Percentiles rank a stretch among this genome's conserved stretches.
phyloP scores from a whole-genome alignment of 2,888 invertebrate genomes.

The Bombylius major region DNA sequence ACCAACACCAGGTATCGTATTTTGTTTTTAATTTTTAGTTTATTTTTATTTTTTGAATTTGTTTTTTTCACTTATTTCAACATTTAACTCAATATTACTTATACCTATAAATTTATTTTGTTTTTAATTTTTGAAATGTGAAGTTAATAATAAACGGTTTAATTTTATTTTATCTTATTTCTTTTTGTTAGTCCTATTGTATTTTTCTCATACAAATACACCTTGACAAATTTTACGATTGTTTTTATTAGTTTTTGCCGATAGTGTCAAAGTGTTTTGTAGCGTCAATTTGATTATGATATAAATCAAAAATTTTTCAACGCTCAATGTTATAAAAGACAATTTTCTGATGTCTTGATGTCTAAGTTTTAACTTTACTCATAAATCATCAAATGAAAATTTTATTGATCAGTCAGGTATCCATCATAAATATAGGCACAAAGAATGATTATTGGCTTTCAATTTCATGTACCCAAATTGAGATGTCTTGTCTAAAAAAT shows the following conservation, averaged over 20 bases:
- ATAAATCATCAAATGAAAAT: not conserved
- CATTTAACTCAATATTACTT: too few relatives aligned
- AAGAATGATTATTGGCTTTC: too few relatives aligned
- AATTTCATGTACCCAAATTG: too few relatives aligned
- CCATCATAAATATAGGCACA: not conserved
- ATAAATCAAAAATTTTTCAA: not conserved
- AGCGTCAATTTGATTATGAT: not conserved
- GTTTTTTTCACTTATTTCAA: too few relatives aligned
- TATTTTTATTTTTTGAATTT: not conserved
- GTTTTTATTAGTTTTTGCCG: not conserved
- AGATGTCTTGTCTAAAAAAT: too few relatives aligned
- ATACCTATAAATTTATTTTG: too few relatives aligned
- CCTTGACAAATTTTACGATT: too few relatives aligned
- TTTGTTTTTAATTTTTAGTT: not conserved
- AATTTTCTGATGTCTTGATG: not conserved
- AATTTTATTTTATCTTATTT: too few relatives aligned
- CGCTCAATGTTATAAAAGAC: too few relatives aligned
- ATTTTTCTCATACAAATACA: too few relatives aligned
- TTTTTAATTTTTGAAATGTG: too few relatives aligned
- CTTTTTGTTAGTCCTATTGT: not conserved
- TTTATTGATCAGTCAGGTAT: not conserved
- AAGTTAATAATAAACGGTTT: too few relatives aligned
- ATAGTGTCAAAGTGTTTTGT: not conserved
- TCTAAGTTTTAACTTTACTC: not conserved
- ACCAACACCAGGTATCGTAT: conserved; percentile 63